phyloP scores from a whole-genome alignment of 2,888 invertebrate species.

The Thysanoteuthis rhombus region DNA sequence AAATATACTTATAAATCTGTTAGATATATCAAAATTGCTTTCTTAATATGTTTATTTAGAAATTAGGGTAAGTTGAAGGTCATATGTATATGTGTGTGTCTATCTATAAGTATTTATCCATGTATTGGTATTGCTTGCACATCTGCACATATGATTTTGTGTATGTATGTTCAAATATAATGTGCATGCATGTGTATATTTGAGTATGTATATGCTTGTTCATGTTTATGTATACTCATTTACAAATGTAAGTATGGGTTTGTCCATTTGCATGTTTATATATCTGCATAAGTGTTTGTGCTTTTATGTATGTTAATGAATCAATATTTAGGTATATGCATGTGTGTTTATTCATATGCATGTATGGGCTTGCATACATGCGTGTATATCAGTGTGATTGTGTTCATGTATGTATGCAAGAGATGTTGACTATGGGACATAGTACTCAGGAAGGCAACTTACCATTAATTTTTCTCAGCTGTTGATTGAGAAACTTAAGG shows the following conservation, averaged over 20 bases:
- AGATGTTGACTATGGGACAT: background rate
- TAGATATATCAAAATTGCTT: too few species aligned
- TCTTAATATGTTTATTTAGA: too few species aligned
- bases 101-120: too few species aligned
- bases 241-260: background rate
- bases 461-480: background rate
- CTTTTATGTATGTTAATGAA: too few species aligned
- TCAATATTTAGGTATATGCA: background rate
- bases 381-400: too few species aligned
- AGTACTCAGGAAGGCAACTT: background rate
- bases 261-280: background rate
- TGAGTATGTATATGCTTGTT: too few species aligned
- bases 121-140: background rate
- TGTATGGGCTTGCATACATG: background rate
- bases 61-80: too few species aligned
- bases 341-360: background rate
- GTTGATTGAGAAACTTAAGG: background rate
- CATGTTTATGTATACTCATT: too few species aligned
- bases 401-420: background rate
- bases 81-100: too few species aligned
- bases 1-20: too few species aligned
- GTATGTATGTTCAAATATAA: background rate
- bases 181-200: too few species aligned
- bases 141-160: background rate
- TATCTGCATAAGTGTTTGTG: too few species aligned